Evolutionary conservation across 2,888 invertebrate species (phyloP).

Genomic region (Hanleya hanleyi): DNA sequence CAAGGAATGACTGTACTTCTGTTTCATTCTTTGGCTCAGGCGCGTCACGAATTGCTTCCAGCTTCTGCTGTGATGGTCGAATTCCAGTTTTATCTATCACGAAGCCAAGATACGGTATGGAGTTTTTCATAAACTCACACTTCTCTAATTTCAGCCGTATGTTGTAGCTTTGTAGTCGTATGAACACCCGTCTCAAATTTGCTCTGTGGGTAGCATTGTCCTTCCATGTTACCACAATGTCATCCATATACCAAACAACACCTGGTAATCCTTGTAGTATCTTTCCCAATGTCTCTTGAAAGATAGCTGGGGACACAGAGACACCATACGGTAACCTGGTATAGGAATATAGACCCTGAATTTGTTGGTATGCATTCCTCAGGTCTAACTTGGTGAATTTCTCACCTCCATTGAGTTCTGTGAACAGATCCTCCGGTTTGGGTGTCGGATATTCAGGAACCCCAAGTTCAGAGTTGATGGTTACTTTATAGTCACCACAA

Average conservation of each 20-base stretch:
- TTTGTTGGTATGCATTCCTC: slow-evolving; percentile 38
- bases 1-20: slow-evolving; percentile 49
- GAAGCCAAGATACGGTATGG: not conserved
- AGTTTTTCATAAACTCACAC: slow-evolving; percentile 41
- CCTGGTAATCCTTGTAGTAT: slow-evolving; percentile 31
- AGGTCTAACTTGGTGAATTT: slow-evolving; percentile 43
- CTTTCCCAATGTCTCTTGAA: slow-evolving; percentile 42
- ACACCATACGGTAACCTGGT: slow-evolving; percentile 38
- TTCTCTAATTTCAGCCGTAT: slow-evolving; percentile 39
- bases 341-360: slow-evolving; percentile 40
- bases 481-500: slow-evolving; percentile 38
- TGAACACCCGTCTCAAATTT: slow-evolving; percentile 26
- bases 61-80: slow-evolving; percentile 38
- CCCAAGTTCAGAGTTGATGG: slow-evolving; percentile 26
- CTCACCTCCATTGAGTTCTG: slow-evolving; percentile 18
- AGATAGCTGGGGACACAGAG: slow-evolving; percentile 32
- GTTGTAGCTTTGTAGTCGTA: slow-evolving; percentile 28
- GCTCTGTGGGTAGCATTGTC: slow-evolving; percentile 28
- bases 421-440: slow-evolving; percentile 29
- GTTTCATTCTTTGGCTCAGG: slow-evolving; percentile 46
- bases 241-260: slow-evolving; percentile 39
- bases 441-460: slow-evolving; percentile 35
- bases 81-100: slow-evolving; percentile 29
- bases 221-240: slow-evolving; percentile 33
- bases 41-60: slow-evolving; percentile 45